Base-by-base conservation (phyloP, 2,113 vertebrate genomes). In the Petromus typicus region DNA sequence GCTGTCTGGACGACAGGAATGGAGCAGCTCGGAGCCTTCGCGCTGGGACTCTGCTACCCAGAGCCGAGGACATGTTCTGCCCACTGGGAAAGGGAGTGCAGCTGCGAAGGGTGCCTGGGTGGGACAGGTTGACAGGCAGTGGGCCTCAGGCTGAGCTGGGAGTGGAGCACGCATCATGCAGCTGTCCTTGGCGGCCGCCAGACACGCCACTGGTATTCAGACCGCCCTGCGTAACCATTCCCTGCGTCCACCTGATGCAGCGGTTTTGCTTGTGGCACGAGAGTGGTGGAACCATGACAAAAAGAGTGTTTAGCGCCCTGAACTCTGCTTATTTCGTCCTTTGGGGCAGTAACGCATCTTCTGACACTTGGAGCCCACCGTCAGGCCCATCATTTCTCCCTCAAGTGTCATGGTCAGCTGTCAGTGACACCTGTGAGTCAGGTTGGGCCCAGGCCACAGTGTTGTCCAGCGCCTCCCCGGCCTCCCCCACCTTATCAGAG, bases 161-260 rank as follows among this genome's bases (percentile, higher is more conserved):
- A 76, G 0, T 75, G 14, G 40, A 23, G 12, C 0, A 12, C 13
- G 5, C 23, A 40, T 3, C 95, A 82, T 89, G 57, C 56, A 75
- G 0, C 75, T 17, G 27, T 16, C 81, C 89, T 90, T 48, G 59
- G 61, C 37, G 2, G 43, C 43, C 17, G 13, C 67, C 43, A 1
- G 1, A 54, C 0, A 23, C 69, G 86, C 20, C 95, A 43, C 96
- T 96, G 97, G 45, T 95, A 97, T 97, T 97, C 98, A 20, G 61
- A 94, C 84, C 63, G 0, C 84, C 30, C 87, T 13, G 37, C 92
- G 91, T 79, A 86, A 94, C 93, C 90, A 23, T 25, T 67, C 89
- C 9, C 83, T 40, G 93, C 84, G 79, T 0, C 11, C 43, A n/a
- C 66, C 80, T 92, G 23, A 37, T 11, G 18, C 76, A 27, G 61